Base-by-base conservation (phyloP, 2,888 invertebrate genomes). In the Dorcus parallelipipedus region DNA sequence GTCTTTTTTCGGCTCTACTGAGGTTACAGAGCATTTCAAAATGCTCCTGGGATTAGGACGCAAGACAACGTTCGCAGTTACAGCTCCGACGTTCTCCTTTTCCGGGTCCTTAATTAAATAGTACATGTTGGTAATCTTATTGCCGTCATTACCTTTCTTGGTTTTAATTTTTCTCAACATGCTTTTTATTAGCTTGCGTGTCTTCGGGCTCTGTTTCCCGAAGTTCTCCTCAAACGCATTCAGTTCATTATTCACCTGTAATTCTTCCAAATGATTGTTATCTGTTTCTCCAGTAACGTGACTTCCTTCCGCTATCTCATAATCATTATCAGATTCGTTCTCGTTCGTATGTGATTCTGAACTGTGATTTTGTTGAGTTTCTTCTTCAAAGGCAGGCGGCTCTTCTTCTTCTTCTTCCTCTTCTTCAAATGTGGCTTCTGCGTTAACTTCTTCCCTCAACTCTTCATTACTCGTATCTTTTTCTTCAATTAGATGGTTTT, bases 1-100 rank as follows among this genome's bases (percentile, higher is more conserved):
- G 8, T 53, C 49, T 33, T 49, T 52, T 47, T 62, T 65, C 9
- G 60, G 63, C 23, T 62, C 53, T 33, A 64, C 64, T 9, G 49
- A 53, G 33, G 41, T 52, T 43, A 66, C 64, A 0, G 73, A 71
- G 42, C 69, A 72, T 61, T 75, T 75, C 49, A 78, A 65, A n/a
- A 77, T 66, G 58, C 76, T 76, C 51, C 76, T 66, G 1, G 76
- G 73, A 64, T 75, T 76, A 2, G 69, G 60, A 56, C 68, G 70
- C 9, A 23, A n/a, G 23, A 58, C n/a, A n/a, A 63, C 17, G 45
- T 55, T 60, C 9, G 58, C 66, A 26, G 61, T 58, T 17, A 47
- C 58, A 38, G 56, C 51, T 61, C 54, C 70, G 3, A 76, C 67
- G 62, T 77, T 77, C 65, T 77, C 77, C 58, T 77, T 77, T 60